Conservation (phyloP, 2,888 invertebrate species). For the Sepiola atlantica region DNA sequence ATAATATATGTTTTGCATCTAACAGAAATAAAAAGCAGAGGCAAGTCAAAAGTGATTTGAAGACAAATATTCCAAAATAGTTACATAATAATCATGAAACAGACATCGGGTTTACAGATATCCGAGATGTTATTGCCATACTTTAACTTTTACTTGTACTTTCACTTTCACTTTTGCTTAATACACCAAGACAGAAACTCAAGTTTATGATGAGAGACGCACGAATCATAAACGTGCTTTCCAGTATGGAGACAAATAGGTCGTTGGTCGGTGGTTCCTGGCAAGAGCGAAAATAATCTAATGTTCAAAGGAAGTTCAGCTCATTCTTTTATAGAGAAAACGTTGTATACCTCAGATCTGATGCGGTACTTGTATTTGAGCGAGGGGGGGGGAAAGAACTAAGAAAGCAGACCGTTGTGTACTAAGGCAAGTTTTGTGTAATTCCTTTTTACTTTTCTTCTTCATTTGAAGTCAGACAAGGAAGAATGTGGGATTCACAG, state of each 20-base stretch:
- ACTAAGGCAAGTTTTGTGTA: no score
- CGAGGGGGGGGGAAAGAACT: background rate
- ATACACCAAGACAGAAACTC: background rate
- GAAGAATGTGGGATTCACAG: background rate
- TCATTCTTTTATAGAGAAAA: background rate
- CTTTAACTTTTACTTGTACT: background rate
- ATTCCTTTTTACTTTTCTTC: background rate
- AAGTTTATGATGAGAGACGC: background rate
- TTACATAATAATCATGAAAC: background rate
- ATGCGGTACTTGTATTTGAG: background rate
- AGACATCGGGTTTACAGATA: background rate
- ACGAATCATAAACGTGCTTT: slow-evolving; percentile 20
- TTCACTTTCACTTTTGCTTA: background rate
- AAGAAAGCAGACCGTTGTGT: no score
- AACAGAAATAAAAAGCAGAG: background rate
- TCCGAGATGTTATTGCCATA: background rate
- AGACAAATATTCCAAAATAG: no score
- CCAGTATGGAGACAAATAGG: background rate
- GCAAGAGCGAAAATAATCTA: background rate
- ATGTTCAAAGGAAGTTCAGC: background rate
- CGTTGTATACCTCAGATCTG: background rate
- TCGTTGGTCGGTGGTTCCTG: background rate
- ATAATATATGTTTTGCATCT: no score
- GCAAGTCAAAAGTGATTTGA: background rate
- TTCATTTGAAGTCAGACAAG: background rate